Evolutionary conservation across 1,140 invertebrate species (phyloP).

Genomic region (Oryzaephilus surinamensis): DNA sequence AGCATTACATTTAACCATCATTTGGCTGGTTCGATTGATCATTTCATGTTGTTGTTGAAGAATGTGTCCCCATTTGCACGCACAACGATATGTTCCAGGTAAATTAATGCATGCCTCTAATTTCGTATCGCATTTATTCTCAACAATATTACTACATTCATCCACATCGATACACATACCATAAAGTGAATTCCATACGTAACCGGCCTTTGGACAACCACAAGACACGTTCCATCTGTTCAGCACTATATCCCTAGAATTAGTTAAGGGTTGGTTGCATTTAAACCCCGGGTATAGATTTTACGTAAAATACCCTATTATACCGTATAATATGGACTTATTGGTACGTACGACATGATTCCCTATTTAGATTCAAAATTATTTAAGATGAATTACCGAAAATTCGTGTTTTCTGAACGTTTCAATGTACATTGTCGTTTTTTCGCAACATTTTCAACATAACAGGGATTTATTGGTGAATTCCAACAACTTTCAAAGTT

Average conservation of each 20-base stretch:
- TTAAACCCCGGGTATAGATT: no score
- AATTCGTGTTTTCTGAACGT: slow-evolving; percentile 40
- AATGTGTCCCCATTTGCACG: slow-evolving; percentile 40
- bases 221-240: slow-evolving; percentile 52
- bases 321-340: no score
- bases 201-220: slow-evolving; percentile 39
- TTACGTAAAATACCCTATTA: no score
- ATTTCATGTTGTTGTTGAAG: slow-evolving; percentile 17
- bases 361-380: no score
- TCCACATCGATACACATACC: slow-evolving; percentile 53
- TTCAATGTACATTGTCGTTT: slow-evolving; percentile 37
- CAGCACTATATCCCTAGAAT: slow-evolving; percentile 35
- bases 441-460: slow-evolving; percentile 27
- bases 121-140: slow-evolving; percentile 37
- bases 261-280: no score
- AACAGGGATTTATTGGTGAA: slow-evolving; percentile 38
- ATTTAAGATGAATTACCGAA: no score
- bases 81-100: slow-evolving; percentile 41
- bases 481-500: slow-evolving; percentile 34
- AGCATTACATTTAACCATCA: not conserved
- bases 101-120: slow-evolving; percentile 46
- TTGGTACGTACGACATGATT: no score
- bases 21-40: not conserved
- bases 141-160: slow-evolving; percentile 39
- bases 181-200: slow-evolving; percentile 45